A percentile compares a stretch with the other conserved stretches of the same genome.
phyloP scores from a whole-genome alignment of 2,888 invertebrate genomes.

The Chelonus formosanus region DNA sequence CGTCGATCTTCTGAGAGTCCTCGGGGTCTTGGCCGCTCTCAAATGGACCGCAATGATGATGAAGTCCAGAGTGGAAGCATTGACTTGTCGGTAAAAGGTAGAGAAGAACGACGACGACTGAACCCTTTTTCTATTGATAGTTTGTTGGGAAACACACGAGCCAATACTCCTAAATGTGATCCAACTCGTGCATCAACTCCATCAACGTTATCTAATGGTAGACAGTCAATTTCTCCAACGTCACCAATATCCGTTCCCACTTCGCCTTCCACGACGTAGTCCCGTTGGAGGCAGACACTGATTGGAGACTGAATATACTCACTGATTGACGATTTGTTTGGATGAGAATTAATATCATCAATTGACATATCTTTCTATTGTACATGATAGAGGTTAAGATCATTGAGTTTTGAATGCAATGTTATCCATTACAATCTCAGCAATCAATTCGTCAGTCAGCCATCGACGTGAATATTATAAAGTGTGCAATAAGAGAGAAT shows the following conservation, averaged over 20 bases:
- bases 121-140: constrained; percentile 94
- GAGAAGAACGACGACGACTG: constrained; percentile 72
- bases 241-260: constrained; percentile 58
- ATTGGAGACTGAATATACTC: constrained; percentile 20
- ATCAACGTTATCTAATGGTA: constrained; percentile 51
- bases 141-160: constrained; percentile 68
- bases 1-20: constrained; percentile 35
- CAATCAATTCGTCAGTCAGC: not conserved
- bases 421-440: too few species aligned
- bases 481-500: constrained; percentile 30
- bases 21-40: constrained; percentile 19
- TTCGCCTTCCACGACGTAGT: constrained; percentile 60
- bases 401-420: not conserved
- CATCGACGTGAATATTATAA: constrained; percentile 6
- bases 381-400: not conserved
- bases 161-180: constrained; percentile 46
- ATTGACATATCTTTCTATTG: constrained; percentile 14
- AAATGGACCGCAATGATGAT: constrained; percentile 48
- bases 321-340: too few species aligned
- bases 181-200: constrained; percentile 56
- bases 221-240: constrained; percentile 54
- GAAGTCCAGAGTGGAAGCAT: constrained; percentile 63
- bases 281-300: constrained; percentile 12
- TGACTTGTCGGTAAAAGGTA: constrained; percentile 66
- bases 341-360: constrained; percentile 24